A percentile compares a stretch with the other conserved stretches of the same genome.
Evolutionary conservation across 2,113 vertebrate genomes (phyloP).

Genomic region (Dromaius novaehollandiae): DNA sequence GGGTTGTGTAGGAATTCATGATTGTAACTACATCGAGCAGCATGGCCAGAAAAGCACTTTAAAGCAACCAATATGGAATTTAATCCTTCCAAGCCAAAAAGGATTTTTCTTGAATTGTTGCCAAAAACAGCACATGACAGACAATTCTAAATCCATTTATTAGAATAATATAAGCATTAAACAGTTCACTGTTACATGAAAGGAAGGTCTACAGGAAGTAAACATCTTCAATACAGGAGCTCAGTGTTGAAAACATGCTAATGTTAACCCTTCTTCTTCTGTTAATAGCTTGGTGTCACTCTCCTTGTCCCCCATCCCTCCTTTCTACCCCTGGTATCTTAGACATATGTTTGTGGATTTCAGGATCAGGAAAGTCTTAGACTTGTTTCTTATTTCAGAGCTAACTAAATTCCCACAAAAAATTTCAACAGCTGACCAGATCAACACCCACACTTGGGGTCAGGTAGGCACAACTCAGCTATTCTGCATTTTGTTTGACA

Average conservation of each 20-base stretch:
- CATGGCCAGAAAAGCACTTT: not conserved
- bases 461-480: not conserved
- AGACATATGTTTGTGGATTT: not conserved
- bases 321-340: not conserved
- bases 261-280: not conserved
- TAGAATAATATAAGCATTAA: not conserved
- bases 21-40: not conserved
- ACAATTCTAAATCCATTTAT: conserved; percentile 15
- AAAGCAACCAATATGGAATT: not conserved
- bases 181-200: not conserved
- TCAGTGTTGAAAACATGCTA: not conserved
- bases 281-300: not conserved
- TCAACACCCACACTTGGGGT: not conserved
- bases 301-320: not conserved
- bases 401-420: not conserved
- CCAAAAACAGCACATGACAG: not conserved
- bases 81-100: conserved; percentile 23
- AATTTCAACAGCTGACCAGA: not conserved
- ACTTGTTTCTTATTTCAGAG: not conserved
- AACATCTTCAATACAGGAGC: not conserved
- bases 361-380: not conserved
- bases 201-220: not conserved
- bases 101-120: not conserved
- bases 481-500: not conserved
- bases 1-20: not conserved